A percentile compares a stretch with the other conserved stretches of the same genome.
These are phyloP conservation scores for Colius striatus DNA, from an alignment of 2,113 vertebrate genomes.

Conservation along the genomic window DNA sequence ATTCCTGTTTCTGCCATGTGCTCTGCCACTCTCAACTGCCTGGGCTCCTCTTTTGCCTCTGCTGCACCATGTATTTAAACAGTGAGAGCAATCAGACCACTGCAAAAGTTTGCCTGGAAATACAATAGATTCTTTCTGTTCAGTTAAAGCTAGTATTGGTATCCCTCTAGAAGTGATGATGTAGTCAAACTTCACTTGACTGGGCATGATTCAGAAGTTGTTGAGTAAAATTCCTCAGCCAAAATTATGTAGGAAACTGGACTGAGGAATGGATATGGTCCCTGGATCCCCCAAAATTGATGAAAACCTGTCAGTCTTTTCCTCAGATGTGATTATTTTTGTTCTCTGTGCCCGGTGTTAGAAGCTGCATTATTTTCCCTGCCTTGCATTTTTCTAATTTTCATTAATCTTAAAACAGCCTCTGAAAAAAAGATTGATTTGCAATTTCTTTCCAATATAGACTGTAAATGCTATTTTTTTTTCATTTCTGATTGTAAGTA, in stretches of 20 bases:
- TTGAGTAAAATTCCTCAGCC: neutral
- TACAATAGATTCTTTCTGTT: neutral
- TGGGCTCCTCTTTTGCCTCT: neutral
- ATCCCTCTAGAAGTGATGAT: neutral
- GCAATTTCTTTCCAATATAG: neutral
- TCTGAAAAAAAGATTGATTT: slow-evolving; percentile 6
- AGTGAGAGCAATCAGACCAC: neutral
- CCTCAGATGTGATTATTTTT: neutral
- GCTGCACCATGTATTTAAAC: neutral
- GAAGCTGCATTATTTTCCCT: accelerated
- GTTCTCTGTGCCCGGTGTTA: neutral
- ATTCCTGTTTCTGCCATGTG: neutral
- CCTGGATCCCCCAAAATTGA: neutral
- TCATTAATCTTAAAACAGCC: neutral
- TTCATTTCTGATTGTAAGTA: neutral
- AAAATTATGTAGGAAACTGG: neutral
- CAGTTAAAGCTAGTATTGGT: neutral
- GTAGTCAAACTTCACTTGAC: neutral
- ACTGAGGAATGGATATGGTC: neutral
- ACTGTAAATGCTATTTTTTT: neutral
- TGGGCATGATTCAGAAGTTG: neutral
- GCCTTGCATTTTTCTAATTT: neutral
- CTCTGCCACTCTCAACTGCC: neutral
- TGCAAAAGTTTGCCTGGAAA: neutral
- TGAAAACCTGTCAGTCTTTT: neutral